These are phyloP conservation scores for Mareca penelope DNA, from an alignment of 2,797 vertebrate species.

Conservation along the genomic window DNA sequence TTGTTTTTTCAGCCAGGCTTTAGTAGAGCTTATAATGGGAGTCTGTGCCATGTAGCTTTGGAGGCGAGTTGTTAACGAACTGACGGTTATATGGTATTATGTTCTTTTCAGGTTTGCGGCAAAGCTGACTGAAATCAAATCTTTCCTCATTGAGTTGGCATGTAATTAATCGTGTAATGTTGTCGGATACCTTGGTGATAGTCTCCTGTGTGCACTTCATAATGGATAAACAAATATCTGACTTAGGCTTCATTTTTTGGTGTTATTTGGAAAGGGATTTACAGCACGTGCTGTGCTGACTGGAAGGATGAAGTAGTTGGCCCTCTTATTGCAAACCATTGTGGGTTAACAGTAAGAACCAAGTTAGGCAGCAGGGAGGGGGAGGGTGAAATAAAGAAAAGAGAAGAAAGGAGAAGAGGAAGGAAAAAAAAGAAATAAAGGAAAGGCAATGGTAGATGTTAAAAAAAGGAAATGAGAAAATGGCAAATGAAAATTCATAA, in stretches of 20 bases:
- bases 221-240: slow-evolving; percentile 29
- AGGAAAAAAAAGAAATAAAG: not conserved
- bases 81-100: not conserved
- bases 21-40: not conserved
- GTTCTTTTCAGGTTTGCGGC: slow-evolving; percentile 29
- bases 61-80: slow-evolving; percentile 5
- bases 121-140: slow-evolving; percentile 39
- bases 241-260: not conserved
- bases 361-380: not conserved
- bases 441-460: not conserved
- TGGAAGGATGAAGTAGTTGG: not conserved
- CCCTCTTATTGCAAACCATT: not conserved
- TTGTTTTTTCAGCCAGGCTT: slow-evolving; percentile 16
- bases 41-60: not conserved
- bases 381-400: not conserved
- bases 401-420: not conserved
- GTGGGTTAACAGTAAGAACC: not conserved
- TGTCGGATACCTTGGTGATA: slow-evolving; percentile 41
- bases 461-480: not conserved
- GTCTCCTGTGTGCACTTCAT: slow-evolving; percentile 18
- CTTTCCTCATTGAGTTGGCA: slow-evolving; percentile 24
- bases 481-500: not conserved
- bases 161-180: not conserved
- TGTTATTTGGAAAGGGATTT: slow-evolving; percentile 1
- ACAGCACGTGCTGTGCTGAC: not conserved